These are phyloP conservation scores for Pogonomyrmex californicus DNA, from an alignment of 1,140 invertebrate genomes.

Conservation along the genomic window DNA sequence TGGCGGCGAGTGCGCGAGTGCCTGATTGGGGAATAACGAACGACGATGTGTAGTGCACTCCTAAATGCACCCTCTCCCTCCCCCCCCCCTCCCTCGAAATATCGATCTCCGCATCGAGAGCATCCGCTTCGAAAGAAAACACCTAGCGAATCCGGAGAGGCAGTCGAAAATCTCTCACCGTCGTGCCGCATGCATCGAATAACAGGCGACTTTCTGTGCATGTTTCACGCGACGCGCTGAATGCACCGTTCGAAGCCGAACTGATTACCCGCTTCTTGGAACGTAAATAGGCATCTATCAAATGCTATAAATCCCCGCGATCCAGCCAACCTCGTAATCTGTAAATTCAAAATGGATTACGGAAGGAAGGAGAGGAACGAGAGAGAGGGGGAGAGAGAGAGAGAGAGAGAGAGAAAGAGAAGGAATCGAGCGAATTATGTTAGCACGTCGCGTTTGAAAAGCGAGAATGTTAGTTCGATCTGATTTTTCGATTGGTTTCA, in stretches of 20 bases:
- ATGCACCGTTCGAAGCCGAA: constrained; percentile 26
- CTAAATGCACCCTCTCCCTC: constrained; percentile 27
- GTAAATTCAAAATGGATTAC: constrained; percentile 75
- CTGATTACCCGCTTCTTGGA: constrained; percentile 64
- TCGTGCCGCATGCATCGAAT: not conserved
- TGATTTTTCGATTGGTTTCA: constrained; percentile 49
- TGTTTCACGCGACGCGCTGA: constrained; percentile 35
- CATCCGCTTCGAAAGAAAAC: constrained; percentile 9
- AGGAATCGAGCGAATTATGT: constrained; percentile 15
- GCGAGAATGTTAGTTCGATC: not conserved
- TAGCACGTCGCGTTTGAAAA: not conserved
- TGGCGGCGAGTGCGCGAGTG: constrained; percentile 10
- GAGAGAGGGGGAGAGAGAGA: not conserved
- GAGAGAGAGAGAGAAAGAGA: too few relatives aligned
- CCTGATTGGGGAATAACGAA: constrained; percentile 65
- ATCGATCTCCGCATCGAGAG: constrained; percentile 23
- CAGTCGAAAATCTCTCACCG: constrained; percentile 28
- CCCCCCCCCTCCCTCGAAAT: not conserved
- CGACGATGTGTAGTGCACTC: not conserved
- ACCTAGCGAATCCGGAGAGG: not conserved
- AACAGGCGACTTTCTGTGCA: constrained; percentile 19
- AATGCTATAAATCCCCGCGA: constrained; percentile 68
- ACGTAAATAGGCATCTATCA: constrained; percentile 55
- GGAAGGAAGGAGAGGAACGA: not conserved
- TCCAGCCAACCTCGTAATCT: constrained; percentile 61